A percentile compares a stretch with the other conserved stretches of the same genome.
phyloP scores from a whole-genome alignment of 2,888 invertebrate species.

The Sminthurides aquaticus region DNA sequence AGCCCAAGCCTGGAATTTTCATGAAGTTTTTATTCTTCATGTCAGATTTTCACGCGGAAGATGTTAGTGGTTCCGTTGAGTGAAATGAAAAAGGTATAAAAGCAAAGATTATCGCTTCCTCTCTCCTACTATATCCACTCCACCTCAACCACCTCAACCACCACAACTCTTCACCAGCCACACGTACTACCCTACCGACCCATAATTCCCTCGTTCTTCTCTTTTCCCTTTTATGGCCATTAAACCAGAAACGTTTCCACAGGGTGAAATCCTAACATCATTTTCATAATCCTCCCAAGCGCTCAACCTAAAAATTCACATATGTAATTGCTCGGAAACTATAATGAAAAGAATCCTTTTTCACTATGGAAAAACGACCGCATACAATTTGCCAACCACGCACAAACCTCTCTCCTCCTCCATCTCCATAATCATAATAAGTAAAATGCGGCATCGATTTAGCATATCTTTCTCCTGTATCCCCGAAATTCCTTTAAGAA shows the following conservation, averaged over 20 bases:
- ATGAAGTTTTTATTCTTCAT: not conserved
- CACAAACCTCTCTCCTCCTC: too few species aligned
- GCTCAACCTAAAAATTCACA: too few species aligned
- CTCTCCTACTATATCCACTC: too few species aligned
- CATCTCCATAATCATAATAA: too few species aligned
- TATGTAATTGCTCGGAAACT: not conserved
- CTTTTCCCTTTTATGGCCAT: not conserved
- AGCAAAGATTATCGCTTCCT: not conserved
- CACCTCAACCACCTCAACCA: not conserved
- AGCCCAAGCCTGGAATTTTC: not conserved
- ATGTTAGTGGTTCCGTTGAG: not conserved
- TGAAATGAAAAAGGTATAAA: not conserved
- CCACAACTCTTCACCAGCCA: not conserved
- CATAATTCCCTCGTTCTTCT: not conserved
- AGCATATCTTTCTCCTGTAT: too few species aligned
- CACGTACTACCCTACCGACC: not conserved
- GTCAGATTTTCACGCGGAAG: not conserved
- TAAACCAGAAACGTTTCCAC: not conserved
- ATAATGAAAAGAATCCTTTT: too few species aligned
- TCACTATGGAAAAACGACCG: too few species aligned
- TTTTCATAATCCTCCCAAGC: not conserved
- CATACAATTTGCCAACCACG: too few species aligned
- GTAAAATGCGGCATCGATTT: too few species aligned
- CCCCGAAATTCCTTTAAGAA: too few species aligned
- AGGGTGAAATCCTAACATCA: not conserved